Base-by-base conservation (phyloP, 2,113 vertebrate genomes). In the Suncus etruscus region DNA sequence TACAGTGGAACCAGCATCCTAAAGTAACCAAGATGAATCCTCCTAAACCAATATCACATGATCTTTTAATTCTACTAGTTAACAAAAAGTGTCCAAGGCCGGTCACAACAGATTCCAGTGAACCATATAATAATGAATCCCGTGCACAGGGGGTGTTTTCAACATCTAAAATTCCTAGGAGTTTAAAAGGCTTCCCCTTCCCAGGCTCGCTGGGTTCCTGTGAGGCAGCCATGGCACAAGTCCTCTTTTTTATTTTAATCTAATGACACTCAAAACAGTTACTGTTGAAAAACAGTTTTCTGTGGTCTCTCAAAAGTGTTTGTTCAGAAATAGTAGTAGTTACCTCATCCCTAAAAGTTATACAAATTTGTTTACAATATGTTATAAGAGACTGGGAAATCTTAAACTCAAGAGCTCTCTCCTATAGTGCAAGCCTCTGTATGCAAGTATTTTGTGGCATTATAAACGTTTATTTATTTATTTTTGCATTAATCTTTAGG, bases 1-100 rank as follows among this genome's bases (percentile, higher is more conserved):
- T 98, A 96, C 98, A 99, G 58, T 98, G 98, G 93, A 98, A 96
- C 98, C 98, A 99, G 92, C 95, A 98, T 94, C 98, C 98, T 92
- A 98, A 96, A 58, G 98, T 98, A 22, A 97, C 98, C 92, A 98
- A 77, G 90, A 98, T 96, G 96, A 98, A 99, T 89, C 98, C 98
- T 89, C 98, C 98, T 29, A 98, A 95, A 86, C 98, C 98, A 79
- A 98, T 86, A 58, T 99, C 97, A 96, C 98, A 98, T 4, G 98
- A 98, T 96, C 98, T 97, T 97, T 93, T 98, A 83, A 98, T 97
- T 96, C 97, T 97, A 92, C 98, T 99, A 63, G 98, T 99, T 82
- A 97, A 97, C 93, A 99, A 85, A 96, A 99, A 99, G 92, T 98
- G 96, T 96, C 98, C 98, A 73, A 98, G 96, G 69, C 98, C 98